Evolutionary conservation across 2,797 vertebrate species (phyloP).

Genomic region (Urocyon cinereoargenteus): DNA sequence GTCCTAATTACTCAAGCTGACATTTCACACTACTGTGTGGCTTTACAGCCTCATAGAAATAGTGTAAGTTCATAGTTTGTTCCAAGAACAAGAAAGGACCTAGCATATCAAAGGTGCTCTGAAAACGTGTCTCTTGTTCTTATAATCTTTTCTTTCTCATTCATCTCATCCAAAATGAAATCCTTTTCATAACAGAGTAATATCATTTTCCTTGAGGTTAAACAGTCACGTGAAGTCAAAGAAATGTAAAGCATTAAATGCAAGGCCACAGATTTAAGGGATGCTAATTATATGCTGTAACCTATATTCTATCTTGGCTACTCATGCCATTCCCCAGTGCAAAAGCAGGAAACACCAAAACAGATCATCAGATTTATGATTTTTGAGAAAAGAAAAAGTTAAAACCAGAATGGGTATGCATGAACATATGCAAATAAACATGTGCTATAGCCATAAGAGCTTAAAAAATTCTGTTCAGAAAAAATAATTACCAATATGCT

Average conservation of each 20-base stretch:
- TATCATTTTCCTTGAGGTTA: background rate
- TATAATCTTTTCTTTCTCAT: background rate
- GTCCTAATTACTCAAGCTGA: slow-evolving; percentile 65
- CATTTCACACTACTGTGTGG: background rate
- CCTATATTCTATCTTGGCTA: background rate
- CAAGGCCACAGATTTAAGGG: background rate
- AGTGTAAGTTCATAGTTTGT: background rate
- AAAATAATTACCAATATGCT: background rate
- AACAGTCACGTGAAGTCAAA: background rate
- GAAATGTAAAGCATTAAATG: background rate
- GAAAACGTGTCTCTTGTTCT: background rate
- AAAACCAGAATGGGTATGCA: background rate
- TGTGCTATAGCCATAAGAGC: background rate
- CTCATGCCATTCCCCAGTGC: background rate
- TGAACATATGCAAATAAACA: background rate
- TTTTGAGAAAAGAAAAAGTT: background rate
- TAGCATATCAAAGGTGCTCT: background rate
- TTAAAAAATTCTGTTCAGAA: background rate
- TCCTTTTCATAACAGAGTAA: slow-evolving; percentile 12
- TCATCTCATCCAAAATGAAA: background rate
- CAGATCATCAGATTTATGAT: background rate
- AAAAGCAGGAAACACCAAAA: background rate
- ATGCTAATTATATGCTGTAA: background rate
- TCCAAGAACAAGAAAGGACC: background rate
- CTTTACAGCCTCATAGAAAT: slow-evolving; percentile 6